Base-by-base conservation (phyloP, 2,888 invertebrate genomes). In the Tipula confusa region DNA sequence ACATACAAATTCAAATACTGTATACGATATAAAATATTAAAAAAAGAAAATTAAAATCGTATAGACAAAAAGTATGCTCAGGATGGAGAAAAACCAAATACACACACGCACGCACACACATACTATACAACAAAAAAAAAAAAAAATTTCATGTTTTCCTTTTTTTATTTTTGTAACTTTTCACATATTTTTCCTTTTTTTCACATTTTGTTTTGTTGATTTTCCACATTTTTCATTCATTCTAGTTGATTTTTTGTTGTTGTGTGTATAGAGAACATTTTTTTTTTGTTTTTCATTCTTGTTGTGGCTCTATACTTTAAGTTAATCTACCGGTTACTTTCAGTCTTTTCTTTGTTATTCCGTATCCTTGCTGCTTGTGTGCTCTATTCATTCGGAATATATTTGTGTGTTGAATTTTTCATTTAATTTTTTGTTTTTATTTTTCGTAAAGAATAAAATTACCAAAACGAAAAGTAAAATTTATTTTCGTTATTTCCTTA, bases 241-340 rank as follows among this genome's bases (percentile, higher is more conserved):
- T 24, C 64, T 11, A 64, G 64, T 64, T 64, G 64, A 64, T 64
- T 64, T 64, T 64, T 64, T 64, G 64, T 64, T 64, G 64, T 64
- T 64, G 64, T 24, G 43, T 43, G 43, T 43, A 43, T 43, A 18
- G 64, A 64, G 64, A 64, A 64, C n/a, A 24, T 18, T 64, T 64
- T 64, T 64, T 64, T 64, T 18, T 64, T 18, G n/a, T n/a, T n/a
- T n/a, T n/a, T n/a, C n/a, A n/a, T n/a, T n/a, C n/a, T n/a, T n/a
- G n/a, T n/a, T n/a, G n/a, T n/a, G 64, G 64, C 64, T 64, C 64
- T 64, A 64, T 9, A 64, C 24, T 18, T 64, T 64, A 64, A 64
- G 64, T 64, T 64, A 64, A 64, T 64, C 64, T 64, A 24, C 64
- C 64, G 64, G 64, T 64, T 64, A 64, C 64, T 64, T 64, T 64